phyloP scores from a whole-genome alignment of 23 tunicate genomes.

The Diplosoma virens region DNA sequence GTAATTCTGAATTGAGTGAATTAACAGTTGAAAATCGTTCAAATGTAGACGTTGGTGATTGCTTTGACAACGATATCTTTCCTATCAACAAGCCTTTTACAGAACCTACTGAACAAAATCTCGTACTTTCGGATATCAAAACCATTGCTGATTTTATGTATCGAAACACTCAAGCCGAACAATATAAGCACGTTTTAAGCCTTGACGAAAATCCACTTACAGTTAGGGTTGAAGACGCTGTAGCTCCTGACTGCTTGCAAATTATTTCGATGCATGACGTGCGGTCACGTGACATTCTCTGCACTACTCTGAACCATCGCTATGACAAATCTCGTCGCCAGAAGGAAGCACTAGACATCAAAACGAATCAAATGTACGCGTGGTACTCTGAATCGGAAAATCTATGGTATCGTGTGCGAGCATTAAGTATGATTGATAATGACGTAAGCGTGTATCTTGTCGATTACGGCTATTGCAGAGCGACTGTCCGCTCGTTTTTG shows the following conservation, averaged over 20 bases:
- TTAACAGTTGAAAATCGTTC: too few species aligned
- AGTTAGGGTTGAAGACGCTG: slow-evolving; percentile 25
- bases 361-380: slow-evolving; percentile 23
- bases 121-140: too few species aligned
- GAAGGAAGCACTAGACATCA: not conserved
- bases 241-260: slow-evolving; percentile 29
- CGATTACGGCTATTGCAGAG: slow-evolving; percentile 40
- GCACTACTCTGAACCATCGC: slow-evolving; percentile 6
- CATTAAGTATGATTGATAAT: slow-evolving; percentile 6
- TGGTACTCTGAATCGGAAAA: not conserved
- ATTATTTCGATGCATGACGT: slow-evolving; percentile 31
- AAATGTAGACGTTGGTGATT: too few species aligned
- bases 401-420: slow-evolving; percentile 33
- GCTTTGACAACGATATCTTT: too few species aligned
- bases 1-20: too few species aligned
- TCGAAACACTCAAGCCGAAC: not conserved
- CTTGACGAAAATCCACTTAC: slow-evolving; percentile 19
- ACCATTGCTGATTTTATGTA: not conserved
- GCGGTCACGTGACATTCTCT: slow-evolving; percentile 2
- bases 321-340: not conserved
- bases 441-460: slow-evolving; percentile 31
- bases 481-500: not conserved
- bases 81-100: too few species aligned
- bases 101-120: too few species aligned
- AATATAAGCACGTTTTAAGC: slow-evolving; percentile 1